phyloP scores from a whole-genome alignment of 2,113 vertebrate species.

The Cynopterus brachyotis region DNA sequence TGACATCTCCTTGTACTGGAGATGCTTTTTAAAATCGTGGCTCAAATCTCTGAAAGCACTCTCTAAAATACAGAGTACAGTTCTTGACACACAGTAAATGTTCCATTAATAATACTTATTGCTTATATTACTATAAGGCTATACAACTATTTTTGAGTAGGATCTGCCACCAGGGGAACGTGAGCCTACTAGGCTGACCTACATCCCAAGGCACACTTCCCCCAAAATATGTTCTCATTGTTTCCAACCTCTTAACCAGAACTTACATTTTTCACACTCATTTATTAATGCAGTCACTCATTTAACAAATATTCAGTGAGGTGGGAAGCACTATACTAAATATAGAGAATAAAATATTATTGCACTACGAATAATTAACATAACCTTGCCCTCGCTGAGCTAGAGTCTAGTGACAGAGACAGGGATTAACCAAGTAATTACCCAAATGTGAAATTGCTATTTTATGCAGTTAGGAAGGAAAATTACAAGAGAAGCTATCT shows the following conservation, averaged over 20 bases:
- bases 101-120: not conserved
- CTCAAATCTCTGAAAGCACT: not conserved
- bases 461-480: not conserved
- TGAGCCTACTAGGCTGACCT: not conserved
- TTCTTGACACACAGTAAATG: not conserved
- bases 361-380: not conserved
- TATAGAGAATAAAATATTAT: not conserved
- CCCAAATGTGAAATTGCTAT: not conserved
- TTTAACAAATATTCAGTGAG: not conserved
- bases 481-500: not conserved
- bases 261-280: not conserved
- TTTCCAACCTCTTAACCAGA: not conserved
- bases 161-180: not conserved
- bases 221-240: not conserved
- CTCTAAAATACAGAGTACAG: not conserved
- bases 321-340: not conserved
- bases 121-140: not conserved
- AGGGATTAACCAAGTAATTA: not conserved
- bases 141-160: not conserved
- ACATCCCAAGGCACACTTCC: not conserved
- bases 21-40: slow-evolving; percentile 18
- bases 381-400: not conserved
- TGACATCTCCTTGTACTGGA: not conserved
- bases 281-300: not conserved
- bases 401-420: not conserved